Percentiles rank a stretch among this genome's conserved stretches.
phyloP scores from a whole-genome alignment of 2,113 vertebrate species.

The Nyctibius bracteatus region DNA sequence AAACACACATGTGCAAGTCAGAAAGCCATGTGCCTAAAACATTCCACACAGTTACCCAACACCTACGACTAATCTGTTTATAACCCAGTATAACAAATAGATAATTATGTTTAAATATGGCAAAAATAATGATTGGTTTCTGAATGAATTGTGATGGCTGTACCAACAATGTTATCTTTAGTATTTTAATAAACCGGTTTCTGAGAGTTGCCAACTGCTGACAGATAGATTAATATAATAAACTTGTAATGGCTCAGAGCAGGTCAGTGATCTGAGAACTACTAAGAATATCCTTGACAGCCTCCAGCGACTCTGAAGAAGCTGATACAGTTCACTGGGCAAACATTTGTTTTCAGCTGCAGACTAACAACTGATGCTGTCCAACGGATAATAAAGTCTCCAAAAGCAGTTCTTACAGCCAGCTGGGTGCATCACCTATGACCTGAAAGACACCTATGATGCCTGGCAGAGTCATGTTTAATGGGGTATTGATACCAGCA shows the following conservation, averaged over 20 bases:
- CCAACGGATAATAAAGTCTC: not conserved
- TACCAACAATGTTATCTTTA: not conserved
- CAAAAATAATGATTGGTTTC: not conserved
- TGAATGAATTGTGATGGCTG: not conserved
- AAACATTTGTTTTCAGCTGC: not conserved
- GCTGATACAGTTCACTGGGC: not conserved
- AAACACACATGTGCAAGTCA: not conserved
- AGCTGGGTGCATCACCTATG: not conserved
- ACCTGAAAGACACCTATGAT: not conserved
- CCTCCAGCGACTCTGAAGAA: not conserved
- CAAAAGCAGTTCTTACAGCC: not conserved
- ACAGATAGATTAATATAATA: not conserved
- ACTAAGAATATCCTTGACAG: not conserved
- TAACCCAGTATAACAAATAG: not conserved
- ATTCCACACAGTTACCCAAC: not conserved
- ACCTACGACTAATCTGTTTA: not conserved
- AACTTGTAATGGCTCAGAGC: not conserved
- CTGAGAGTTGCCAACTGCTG: not conserved
- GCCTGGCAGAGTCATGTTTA: not conserved
- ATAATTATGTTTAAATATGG: not conserved
- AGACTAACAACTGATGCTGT: not conserved
- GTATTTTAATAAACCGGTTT: slow-evolving; percentile 12
- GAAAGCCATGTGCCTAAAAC: not conserved
- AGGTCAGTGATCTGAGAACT: not conserved
- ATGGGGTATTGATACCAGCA: not conserved